A percentile compares a stretch with the other conserved stretches of the same genome.
Conservation (phyloP, 2,888 invertebrate genomes). For the Physocephala rufipes region DNA sequence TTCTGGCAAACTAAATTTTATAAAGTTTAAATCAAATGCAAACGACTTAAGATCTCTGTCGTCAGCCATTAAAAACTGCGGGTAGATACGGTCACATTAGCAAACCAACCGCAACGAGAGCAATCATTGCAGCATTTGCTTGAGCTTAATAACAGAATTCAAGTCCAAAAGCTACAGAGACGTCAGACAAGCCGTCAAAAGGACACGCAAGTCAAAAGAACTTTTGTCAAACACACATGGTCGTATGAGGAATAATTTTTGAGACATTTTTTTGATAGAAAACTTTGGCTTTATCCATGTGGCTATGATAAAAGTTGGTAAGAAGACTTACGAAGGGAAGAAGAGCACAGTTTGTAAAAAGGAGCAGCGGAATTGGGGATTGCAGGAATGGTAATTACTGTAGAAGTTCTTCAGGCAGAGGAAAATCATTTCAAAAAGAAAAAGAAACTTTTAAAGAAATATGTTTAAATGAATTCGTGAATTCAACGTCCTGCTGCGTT, state of each 20-base stretch:
- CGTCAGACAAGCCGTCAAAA: too few relatives aligned
- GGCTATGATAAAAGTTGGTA: not conserved
- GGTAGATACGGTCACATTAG: not conserved
- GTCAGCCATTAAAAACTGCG: not conserved
- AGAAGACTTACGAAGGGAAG: not conserved
- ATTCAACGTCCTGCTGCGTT: not conserved
- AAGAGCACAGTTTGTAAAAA: not conserved
- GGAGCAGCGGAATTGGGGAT: conserved; percentile 17
- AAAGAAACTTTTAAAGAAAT: not conserved
- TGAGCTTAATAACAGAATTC: not conserved
- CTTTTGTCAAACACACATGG: not conserved
- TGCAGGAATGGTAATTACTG: conserved; percentile 2
- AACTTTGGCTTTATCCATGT: not conserved
- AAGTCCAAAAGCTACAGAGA: not conserved
- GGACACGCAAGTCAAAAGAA: not conserved
- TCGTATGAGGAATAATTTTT: conserved; percentile 8
- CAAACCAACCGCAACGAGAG: not conserved
- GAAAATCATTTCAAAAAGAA: not conserved
- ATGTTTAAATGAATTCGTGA: not conserved
- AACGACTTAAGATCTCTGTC: not conserved
- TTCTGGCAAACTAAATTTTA: not conserved
- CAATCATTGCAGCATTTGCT: not conserved
- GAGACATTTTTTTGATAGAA: conserved; percentile 5
- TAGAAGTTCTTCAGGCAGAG: not conserved
- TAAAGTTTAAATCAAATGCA: not conserved